Evolutionary conservation across 2,113 vertebrate genomes (phyloP), one percentile per base, ranked within the genome.

Genomic region (Seriola rivoliana): DNA sequence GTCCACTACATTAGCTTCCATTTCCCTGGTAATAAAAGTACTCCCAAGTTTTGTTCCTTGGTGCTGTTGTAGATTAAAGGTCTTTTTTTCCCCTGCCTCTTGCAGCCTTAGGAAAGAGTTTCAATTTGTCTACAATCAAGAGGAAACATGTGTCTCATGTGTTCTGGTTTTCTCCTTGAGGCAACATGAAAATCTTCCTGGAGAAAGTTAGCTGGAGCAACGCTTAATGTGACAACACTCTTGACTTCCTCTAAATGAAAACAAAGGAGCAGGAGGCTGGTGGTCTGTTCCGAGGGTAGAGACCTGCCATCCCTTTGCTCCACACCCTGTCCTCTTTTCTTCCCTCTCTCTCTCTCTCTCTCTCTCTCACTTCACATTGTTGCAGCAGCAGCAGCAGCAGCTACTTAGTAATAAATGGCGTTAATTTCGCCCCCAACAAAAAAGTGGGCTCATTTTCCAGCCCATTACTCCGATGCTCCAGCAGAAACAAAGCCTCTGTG

Each of bases 401-500:
- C 84, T 89, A 86, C 90, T 91, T 91, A 78, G 80, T 92, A 93
- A 94, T 92, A 91, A 92, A 94, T 91, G 82, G 84, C 83, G 75
- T 89, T 94, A 92, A 92, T 94, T 90, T 89, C 44, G 8, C 86
- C 71, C 78, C 72, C 40, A 81, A 76, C 68, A 81, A 90, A 92
- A 92, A 88, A 77, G 62, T 77, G 66, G 82, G 58, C 87, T 92
- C 68, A 93, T 94, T 94, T 94, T 94, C 88, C 92, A 93, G 91
- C 60, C 86, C 93, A 93, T 94, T 95, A 94, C 90, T 80, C 82
- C 84, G 65, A 29, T 57, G 70, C 79, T 88, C 71, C 14, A 10
- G 65, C 71, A 90, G 84, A 93, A 93, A 89, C 90, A 90, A 90
- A 90, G 63, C 72, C 62, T 71, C 48, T 38, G 57, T 77, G 84